Evolutionary conservation across 2,797 vertebrate species (phyloP).

Genomic region (Sciurus carolinensis): DNA sequence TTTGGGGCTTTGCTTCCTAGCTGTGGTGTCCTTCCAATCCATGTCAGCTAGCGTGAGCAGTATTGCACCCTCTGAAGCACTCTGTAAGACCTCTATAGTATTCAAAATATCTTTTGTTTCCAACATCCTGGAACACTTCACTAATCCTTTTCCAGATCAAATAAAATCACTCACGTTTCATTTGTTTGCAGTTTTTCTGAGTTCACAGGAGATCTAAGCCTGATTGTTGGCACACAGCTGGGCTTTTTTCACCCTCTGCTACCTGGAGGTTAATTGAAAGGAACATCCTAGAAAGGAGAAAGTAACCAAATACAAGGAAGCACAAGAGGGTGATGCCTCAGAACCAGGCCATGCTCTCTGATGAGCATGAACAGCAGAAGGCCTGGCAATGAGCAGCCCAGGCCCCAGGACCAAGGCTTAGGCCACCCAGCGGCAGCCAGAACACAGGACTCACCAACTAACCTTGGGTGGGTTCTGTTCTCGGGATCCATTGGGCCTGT

Average conservation of each 20-base stretch:
- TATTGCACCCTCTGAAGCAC: not conserved
- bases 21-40: not conserved
- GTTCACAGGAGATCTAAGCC: not conserved
- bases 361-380: not conserved
- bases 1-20: not conserved
- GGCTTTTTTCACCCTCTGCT: not conserved
- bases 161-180: not conserved
- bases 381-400: rapidly evolving
- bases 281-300: not conserved
- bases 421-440: not conserved
- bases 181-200: conserved; percentile 46
- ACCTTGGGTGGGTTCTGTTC: not conserved
- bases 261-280: conserved; percentile 21
- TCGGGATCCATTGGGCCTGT: rapidly evolving
- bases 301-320: not conserved
- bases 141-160: conserved; percentile 21
- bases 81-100: not conserved
- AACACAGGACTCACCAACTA: rapidly evolving
- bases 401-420: rapidly evolving
- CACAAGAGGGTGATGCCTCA: not conserved
- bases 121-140: conserved; percentile 36
- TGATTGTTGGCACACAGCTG: not conserved
- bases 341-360: not conserved
- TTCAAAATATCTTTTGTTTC: conserved; percentile 63
- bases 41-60: not conserved